phyloP scores from a whole-genome alignment of 2,113 vertebrate species.

The Crotalus horridus region DNA sequence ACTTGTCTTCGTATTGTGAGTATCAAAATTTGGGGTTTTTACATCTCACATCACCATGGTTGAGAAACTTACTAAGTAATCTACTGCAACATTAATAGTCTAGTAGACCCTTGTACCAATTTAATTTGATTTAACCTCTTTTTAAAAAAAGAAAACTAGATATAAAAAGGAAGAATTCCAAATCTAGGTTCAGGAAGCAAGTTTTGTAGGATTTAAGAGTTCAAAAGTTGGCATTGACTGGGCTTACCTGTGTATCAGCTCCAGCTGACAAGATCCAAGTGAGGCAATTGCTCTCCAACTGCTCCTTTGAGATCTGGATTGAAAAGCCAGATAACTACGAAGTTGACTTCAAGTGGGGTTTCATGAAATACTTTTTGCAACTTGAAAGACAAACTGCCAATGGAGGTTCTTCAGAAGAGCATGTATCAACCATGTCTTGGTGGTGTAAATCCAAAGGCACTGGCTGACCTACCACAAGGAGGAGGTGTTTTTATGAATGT shows the following conservation, averaged over 20 bases:
- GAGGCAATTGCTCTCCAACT: neutral
- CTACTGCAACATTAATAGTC: neutral
- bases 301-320: neutral
- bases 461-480: neutral
- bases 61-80: neutral
- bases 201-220: neutral
- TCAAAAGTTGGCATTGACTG: neutral
- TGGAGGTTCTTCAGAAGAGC: neutral
- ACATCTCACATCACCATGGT: neutral
- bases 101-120: neutral
- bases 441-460: neutral
- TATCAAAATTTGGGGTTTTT: no score
- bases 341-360: neutral
- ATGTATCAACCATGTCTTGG: neutral
- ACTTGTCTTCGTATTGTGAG: no score
- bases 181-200: neutral
- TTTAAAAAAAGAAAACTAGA: neutral
- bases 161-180: neutral
- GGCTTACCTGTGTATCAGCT: neutral
- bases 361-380: neutral
- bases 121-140: neutral
- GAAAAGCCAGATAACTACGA: neutral
- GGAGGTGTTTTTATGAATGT: neutral
- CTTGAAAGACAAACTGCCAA: neutral
- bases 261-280: neutral